Conservation (phyloP, 2,888 invertebrate genomes). For the Hirtodrosophila confusa region DNA sequence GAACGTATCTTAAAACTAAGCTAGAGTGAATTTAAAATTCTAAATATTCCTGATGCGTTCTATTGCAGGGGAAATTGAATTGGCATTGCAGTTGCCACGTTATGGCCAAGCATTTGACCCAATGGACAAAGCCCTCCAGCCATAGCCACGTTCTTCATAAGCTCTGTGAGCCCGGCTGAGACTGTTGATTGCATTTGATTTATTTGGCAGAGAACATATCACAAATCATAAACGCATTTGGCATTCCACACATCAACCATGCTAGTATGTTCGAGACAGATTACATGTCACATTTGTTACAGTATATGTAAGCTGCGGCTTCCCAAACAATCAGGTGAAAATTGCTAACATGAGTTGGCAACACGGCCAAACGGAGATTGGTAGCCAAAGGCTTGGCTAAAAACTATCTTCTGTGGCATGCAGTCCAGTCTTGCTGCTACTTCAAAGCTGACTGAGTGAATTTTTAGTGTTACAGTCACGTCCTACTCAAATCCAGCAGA, state of each 20-base stretch:
- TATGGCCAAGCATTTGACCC: constrained; percentile 43
- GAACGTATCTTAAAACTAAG: too few species aligned
- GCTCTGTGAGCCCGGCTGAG: constrained; percentile 48
- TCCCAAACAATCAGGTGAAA: constrained; percentile 67
- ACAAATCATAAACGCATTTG: constrained; percentile 78
- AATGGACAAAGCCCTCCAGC: constrained; percentile 38
- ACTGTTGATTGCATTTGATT: constrained; percentile 78
- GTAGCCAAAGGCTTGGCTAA: constrained; percentile 56
- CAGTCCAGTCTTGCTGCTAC: constrained; percentile 31
- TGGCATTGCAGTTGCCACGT: constrained; percentile 50
- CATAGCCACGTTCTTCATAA: constrained; percentile 43
- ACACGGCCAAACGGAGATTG: constrained; percentile 45
- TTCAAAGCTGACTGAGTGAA: constrained; percentile 41
- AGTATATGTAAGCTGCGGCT: constrained; percentile 59
- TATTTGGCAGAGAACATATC: constrained; percentile 73
- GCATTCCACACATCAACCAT: constrained; percentile 41
- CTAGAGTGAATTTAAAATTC: too few species aligned
- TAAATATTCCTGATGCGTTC: constrained; percentile 41
- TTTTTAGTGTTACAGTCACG: constrained; percentile 72
- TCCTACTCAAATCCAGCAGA: constrained; percentile 53
- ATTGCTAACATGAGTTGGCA: constrained; percentile 80
- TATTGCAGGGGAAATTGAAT: constrained; percentile 64
- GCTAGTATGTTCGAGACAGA: constrained; percentile 9
- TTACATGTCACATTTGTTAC: constrained; percentile 62
- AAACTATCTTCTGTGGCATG: constrained; percentile 75